Conservation (phyloP, 92 coral and sea anemone genomes). For the Epizoanthus scotinus region DNA sequence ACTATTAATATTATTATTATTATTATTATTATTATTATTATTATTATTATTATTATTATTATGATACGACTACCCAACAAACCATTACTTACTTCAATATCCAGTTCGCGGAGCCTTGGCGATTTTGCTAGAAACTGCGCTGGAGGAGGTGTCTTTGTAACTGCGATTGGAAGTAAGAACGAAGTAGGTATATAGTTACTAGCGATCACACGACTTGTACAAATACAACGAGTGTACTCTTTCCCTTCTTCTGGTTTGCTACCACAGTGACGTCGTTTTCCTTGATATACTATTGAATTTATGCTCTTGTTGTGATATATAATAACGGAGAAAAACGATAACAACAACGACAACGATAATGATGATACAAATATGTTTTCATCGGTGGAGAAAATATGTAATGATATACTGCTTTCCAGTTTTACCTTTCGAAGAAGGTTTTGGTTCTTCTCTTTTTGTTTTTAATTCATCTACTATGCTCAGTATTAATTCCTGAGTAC, state of each 20-base stretch:
- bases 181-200: neutral
- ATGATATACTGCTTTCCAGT: no score
- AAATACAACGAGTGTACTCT: neutral
- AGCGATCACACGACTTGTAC: neutral
- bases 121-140: neutral
- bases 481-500: neutral
- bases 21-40: no score
- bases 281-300: no score
- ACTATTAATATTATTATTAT: no score
- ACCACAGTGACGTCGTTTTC: neutral
- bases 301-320: no score
- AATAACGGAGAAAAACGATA: no score
- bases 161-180: neutral
- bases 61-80: no score
- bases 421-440: conserved; percentile 14
- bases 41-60: no score
- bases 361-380: no score
- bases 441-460: neutral
- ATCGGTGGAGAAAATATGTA: no score
- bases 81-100: conserved; percentile 7
- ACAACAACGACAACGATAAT: no score
- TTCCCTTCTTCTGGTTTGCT: neutral
- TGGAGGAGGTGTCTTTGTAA: conserved; percentile 13
- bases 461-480: neutral
- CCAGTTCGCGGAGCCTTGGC: neutral